These are phyloP conservation scores for Procavia capensis DNA, from an alignment of 2,113 vertebrate genomes.

Conservation along the genomic window DNA sequence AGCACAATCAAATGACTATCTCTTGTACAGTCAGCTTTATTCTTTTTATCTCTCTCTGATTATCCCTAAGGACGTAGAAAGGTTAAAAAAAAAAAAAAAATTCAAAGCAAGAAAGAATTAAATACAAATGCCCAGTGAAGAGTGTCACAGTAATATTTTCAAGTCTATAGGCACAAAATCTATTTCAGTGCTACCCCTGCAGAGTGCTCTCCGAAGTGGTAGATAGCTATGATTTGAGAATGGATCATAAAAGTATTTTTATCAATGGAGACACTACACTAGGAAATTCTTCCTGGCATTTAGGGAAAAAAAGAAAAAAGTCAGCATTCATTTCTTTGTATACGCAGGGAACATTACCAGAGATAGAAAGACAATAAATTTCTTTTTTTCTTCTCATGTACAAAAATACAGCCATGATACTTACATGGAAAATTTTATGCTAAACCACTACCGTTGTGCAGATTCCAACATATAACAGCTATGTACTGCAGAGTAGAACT, in stretches of 20 bases:
- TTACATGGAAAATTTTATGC: not conserved
- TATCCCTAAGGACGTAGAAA: conserved; percentile 56
- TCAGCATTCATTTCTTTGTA: not conserved
- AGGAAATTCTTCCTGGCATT: not conserved
- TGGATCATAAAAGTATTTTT: conserved; percentile 47
- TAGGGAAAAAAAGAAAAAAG: conserved; percentile 12
- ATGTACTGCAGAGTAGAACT: no score
- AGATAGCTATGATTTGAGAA: conserved; percentile 27
- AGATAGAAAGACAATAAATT: not conserved
- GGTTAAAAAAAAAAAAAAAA: conserved; percentile 50
- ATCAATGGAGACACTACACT: not conserved
- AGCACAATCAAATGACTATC: conserved; percentile 58
- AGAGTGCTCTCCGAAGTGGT: not conserved
- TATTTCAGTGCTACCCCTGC: conserved; percentile 40
- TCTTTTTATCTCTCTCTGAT: conserved; percentile 51
- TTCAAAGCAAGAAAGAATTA: conserved; percentile 67
- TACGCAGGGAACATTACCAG: not conserved
- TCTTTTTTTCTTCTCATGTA: not conserved
- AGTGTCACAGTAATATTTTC: conserved; percentile 21
- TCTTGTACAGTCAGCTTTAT: conserved; percentile 42
- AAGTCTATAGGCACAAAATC: conserved; percentile 53
- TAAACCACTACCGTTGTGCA: no score
- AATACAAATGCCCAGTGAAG: conserved; percentile 44
- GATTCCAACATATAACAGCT: no score
- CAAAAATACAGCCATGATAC: not conserved